A percentile compares a stretch with the other conserved stretches of the same genome.
These are phyloP conservation scores for Podilymbus podiceps DNA, from an alignment of 2,113 vertebrate genomes.

Conservation along the genomic window DNA sequence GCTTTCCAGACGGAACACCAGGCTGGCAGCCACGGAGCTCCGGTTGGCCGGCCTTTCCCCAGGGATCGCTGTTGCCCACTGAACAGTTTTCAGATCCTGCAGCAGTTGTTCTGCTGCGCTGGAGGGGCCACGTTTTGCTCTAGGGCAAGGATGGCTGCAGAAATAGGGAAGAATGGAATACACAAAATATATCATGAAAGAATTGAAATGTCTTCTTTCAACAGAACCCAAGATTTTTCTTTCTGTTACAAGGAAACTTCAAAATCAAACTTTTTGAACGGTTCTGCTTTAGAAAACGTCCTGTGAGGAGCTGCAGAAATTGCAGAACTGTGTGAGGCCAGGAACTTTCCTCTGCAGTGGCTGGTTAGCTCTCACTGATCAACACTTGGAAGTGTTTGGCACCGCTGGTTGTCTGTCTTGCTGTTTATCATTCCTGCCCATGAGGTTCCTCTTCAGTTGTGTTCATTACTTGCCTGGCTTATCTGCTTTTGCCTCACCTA, in stretches of 20 bases:
- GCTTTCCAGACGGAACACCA: background rate
- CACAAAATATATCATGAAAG: background rate
- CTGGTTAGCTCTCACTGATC: background rate
- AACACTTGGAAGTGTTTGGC: rapidly evolving
- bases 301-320: background rate
- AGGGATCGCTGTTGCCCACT: rapidly evolving
- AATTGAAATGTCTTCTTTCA: background rate
- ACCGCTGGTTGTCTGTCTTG: background rate
- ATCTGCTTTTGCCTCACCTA: background rate
- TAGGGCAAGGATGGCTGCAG: background rate
- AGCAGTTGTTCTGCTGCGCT: background rate
- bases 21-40: background rate
- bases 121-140: background rate
- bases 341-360: background rate
- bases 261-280: background rate
- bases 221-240: background rate
- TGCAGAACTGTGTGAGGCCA: background rate
- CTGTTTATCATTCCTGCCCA: background rate
- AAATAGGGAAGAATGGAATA: background rate
- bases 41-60: background rate
- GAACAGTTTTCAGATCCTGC: background rate
- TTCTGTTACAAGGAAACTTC: background rate
- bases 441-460: background rate
- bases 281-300: background rate
- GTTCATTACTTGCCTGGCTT: background rate